A percentile compares a stretch with the other conserved stretches of the same genome.
These are phyloP conservation scores for Sprattus sprattus DNA, from an alignment of 2,113 vertebrate genomes.

Conservation along the genomic window DNA sequence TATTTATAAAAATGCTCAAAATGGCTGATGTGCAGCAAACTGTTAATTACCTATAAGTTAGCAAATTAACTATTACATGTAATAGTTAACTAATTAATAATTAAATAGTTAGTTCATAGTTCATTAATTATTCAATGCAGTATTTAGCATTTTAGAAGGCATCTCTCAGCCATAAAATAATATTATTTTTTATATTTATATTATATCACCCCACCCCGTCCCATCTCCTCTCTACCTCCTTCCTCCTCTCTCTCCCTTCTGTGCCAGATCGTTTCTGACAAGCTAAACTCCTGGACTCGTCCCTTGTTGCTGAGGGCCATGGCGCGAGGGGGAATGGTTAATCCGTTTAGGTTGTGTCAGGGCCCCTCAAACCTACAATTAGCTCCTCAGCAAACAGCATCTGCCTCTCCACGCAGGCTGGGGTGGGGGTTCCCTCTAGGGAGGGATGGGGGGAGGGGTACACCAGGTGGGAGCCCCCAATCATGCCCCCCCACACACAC, in stretches of 20 bases:
- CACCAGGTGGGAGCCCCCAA: background rate
- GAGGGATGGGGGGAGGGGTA: background rate
- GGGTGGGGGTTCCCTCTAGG: background rate
- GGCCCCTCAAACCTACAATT: constrained; percentile 4
- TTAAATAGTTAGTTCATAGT: too few relatives aligned
- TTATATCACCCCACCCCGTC: background rate
- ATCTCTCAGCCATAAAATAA: too few relatives aligned
- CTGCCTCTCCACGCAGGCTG: constrained; percentile 14
- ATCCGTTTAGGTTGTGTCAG: constrained; percentile 35
- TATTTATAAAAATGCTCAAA: too few relatives aligned
- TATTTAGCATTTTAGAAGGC: too few relatives aligned
- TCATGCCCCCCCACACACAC: background rate
- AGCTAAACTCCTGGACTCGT: background rate
- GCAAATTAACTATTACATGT: too few relatives aligned
- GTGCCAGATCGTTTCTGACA: background rate
- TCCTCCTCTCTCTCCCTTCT: background rate
- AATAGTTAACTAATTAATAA: too few relatives aligned
- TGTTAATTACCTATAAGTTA: too few relatives aligned
- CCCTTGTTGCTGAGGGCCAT: background rate
- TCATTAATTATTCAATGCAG: too few relatives aligned
- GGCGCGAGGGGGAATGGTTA: background rate
- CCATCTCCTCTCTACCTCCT: background rate
- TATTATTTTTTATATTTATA: too few relatives aligned
- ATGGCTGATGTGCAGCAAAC: too few relatives aligned
- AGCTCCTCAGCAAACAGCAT: constrained; percentile 27